These are phyloP conservation scores for Dasysyrphus albostriatus DNA, from an alignment of 2,888 invertebrate genomes.

Conservation along the genomic window DNA sequence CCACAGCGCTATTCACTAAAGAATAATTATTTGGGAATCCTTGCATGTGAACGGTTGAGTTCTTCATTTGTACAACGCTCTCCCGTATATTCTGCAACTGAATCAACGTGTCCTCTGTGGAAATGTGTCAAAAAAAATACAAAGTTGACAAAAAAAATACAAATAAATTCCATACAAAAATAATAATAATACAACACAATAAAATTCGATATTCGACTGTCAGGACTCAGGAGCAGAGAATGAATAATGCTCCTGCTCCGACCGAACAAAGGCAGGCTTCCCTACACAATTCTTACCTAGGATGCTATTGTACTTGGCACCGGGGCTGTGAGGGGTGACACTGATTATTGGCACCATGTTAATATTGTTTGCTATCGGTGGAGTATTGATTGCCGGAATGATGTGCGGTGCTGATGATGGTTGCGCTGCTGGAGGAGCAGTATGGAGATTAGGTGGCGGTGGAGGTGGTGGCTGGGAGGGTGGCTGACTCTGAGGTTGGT, in stretches of 20 bases:
- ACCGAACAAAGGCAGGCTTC: background rate
- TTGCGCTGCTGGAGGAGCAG: conserved; percentile 41
- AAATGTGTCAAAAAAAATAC: background rate
- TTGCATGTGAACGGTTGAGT: conserved; percentile 81
- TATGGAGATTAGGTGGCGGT: conserved; percentile 52
- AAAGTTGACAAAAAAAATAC: conserved; percentile 23
- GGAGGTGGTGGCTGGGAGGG: conserved; percentile 66
- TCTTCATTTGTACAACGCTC: conserved; percentile 84
- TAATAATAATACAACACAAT: conserved; percentile 29
- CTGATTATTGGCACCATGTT: conserved; percentile 92
- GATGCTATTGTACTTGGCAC: conserved; percentile 88
- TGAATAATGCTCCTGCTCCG: background rate
- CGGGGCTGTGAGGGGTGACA: conserved; percentile 94
- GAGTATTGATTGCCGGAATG: conserved; percentile 82
- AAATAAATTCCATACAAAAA: conserved; percentile 39
- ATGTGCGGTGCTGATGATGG: conserved; percentile 69
- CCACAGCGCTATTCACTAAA: conserved; percentile 79
- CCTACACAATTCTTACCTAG: conserved; percentile 83
- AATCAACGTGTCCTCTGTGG: conserved; percentile 82
- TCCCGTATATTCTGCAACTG: conserved; percentile 84
- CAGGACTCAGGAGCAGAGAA: conserved; percentile 37
- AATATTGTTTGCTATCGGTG: conserved; percentile 78
- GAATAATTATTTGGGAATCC: conserved; percentile 78
- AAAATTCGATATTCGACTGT: conserved; percentile 39
- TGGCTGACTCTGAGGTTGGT: conserved; percentile 67